phyloP scores from a whole-genome alignment of 2,888 invertebrate genomes.

The Eilema depressum region DNA sequence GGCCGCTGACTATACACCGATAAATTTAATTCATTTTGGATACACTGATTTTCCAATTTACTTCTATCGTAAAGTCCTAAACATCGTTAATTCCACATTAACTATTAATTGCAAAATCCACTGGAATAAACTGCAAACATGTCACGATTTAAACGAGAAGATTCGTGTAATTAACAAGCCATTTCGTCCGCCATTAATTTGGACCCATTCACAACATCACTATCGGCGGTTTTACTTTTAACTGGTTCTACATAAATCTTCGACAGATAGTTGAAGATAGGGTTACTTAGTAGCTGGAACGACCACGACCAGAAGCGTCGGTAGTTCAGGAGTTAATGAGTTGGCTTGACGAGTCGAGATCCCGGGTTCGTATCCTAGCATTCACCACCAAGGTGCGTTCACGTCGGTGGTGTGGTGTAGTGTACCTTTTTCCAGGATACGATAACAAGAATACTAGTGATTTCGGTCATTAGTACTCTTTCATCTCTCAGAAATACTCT shows the following conservation, averaged over 20 bases:
- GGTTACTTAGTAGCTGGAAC: background rate
- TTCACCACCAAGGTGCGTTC: too few species aligned
- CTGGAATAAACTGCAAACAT: background rate
- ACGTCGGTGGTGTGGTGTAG: too few species aligned
- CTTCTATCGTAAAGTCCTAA: background rate
- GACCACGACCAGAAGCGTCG: background rate
- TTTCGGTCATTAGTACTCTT: too few species aligned
- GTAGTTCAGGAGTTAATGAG: too few species aligned
- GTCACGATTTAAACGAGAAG: conserved; percentile 4
- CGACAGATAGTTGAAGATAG: conserved; percentile 18
- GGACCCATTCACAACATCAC: conserved; percentile 14
- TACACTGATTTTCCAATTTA: too few species aligned
- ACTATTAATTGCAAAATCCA: background rate
- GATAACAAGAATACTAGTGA: too few species aligned
- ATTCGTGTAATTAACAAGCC: conserved; percentile 13
- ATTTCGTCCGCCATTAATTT: conserved; percentile 13
- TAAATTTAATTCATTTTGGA: too few species aligned
- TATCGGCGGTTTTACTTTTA: conserved; percentile 16
- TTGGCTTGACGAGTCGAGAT: too few species aligned
- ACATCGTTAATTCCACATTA: background rate
- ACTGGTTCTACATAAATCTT: conserved; percentile 16
- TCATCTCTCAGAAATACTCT: too few species aligned
- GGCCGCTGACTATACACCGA: too few species aligned
- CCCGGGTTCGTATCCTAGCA: too few species aligned
- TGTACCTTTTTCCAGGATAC: too few species aligned